Base-by-base conservation (phyloP, 2,888 invertebrate genomes). In the Andricus curvator region DNA sequence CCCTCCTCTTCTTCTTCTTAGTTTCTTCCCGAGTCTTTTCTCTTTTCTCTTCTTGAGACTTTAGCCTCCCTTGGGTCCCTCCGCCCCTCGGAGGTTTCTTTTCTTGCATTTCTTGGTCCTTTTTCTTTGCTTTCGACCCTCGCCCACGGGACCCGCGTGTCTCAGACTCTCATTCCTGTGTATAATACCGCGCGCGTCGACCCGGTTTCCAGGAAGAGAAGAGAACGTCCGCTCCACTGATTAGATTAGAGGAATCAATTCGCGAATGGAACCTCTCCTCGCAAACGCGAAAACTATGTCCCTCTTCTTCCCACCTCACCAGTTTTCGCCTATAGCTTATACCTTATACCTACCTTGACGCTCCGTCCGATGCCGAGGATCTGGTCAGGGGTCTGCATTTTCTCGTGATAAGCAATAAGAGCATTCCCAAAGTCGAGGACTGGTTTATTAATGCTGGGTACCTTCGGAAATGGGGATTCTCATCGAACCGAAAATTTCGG, bases 141-240 rank as follows among this genome's bases (percentile, higher is more conserved):
- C 83, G 85, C 85, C 85, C 85, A 85, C 85, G 82, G 76, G 80
- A 84, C 79, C 84, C 82, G 70, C 80, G 82, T 80, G 80, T 84
- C 85, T 85, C 85, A 83, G 84, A 84, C 83, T 80, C 56, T n/a
- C 25, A 62, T 25, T 62, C 82, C 77, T 65, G 48, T 51, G 74
- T 74, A 74, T 74, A 74, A 74, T 74, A 56, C 74, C 74, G 82
- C 80, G 81, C 85, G 81, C 86, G 85, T 85, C 88, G 87, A 87
- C 88, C 88, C 85, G 88, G 88, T 90, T 90, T 90, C 90, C 91
- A 88, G 90, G 90, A 91, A 90, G 89, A 87, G 86, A 85, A 83
- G 84, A 74, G 74, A 74, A 74, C 70, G 70, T 70, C 70, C 70
- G 51, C 84, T 82, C 80, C 78, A 79, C 82, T 80, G 84, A 85